Evolutionary conservation across 2,797 vertebrate genomes (phyloP).

Genomic region (Cirrhinus mrigala): DNA sequence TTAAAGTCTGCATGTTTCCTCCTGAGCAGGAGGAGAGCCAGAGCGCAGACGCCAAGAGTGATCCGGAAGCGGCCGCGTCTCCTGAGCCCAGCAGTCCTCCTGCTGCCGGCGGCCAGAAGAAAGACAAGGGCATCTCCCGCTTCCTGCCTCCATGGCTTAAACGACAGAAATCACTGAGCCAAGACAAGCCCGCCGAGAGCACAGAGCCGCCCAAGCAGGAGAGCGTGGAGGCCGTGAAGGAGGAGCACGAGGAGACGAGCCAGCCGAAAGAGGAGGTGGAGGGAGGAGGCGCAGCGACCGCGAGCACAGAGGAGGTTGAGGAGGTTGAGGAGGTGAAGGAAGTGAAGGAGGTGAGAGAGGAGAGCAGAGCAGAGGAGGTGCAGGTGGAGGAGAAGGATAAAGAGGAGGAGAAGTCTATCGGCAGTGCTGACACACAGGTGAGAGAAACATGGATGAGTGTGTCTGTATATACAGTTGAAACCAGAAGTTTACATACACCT

Average conservation of each 20-base stretch:
- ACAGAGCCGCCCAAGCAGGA: constrained; percentile 70
- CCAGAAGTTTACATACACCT: no score
- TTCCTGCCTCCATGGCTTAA: constrained; percentile 97
- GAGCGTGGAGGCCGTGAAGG: constrained; percentile 62
- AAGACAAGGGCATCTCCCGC: constrained; percentile 86
- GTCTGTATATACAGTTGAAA: no score
- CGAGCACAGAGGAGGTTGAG: constrained; percentile 60
- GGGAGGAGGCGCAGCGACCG: constrained; percentile 56
- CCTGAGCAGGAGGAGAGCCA: constrained; percentile 39
- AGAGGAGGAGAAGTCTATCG: constrained; percentile 78
- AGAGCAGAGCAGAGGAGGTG: constrained; percentile 72
- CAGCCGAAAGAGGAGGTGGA: constrained; percentile 38
- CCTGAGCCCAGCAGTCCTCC: constrained; percentile 32
- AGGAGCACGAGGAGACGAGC: constrained; percentile 42
- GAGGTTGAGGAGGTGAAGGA: constrained; percentile 67
- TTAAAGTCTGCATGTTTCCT: neutral
- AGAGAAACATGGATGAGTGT: neutral
- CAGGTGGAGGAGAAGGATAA: constrained; percentile 71
- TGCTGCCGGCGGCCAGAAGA: constrained; percentile 64
- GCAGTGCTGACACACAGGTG: constrained; percentile 85
- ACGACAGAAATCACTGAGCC: constrained; percentile 92
- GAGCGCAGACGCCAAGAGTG: constrained; percentile 57
- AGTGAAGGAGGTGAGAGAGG: constrained; percentile 73
- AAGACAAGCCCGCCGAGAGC: constrained; percentile 82
- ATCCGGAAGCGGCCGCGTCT: neutral